phyloP scores from a whole-genome alignment of 2,797 vertebrate genomes.

The Spinus olivaceus region DNA sequence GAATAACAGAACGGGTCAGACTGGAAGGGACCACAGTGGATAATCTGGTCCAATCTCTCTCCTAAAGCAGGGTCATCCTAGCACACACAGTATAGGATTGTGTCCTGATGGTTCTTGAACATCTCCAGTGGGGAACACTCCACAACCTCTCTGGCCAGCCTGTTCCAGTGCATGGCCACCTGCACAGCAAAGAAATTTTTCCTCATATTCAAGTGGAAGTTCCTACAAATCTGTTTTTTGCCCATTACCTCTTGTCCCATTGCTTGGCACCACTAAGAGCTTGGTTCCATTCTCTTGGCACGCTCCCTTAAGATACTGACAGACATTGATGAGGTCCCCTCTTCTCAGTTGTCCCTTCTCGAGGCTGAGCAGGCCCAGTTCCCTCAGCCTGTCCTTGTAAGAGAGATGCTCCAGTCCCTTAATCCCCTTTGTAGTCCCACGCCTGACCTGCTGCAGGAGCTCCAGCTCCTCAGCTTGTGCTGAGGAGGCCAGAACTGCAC shows the following conservation, averaged over 20 bases:
- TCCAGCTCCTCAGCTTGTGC: not conserved
- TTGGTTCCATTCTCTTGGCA: not conserved
- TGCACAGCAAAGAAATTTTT: not conserved
- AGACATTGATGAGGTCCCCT: not conserved
- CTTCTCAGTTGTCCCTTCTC: rapidly evolving
- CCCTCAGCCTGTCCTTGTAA: not conserved
- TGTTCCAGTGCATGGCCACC: rapidly evolving
- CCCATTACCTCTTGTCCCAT: rapidly evolving
- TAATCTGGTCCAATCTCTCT: not conserved
- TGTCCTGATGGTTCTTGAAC: not conserved
- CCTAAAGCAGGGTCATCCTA: not conserved
- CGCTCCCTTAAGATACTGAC: not conserved
- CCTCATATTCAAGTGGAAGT: not conserved
- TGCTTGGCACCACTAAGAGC: not conserved
- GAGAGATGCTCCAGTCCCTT: not conserved
- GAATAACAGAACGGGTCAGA: not conserved
- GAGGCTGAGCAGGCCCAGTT: not conserved
- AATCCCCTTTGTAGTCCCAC: not conserved
- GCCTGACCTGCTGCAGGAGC: not conserved
- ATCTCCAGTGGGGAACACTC: not conserved
- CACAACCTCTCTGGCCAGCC: not conserved
- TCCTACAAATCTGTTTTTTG: not conserved
- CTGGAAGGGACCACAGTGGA: not conserved
- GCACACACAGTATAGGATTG: rapidly evolving
- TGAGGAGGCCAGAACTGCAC: not conserved